Evolutionary conservation across 1,140 invertebrate species (phyloP), one percentile per base, ranked within the genome.

Genomic region (Cydia fagiglandana): DNA sequence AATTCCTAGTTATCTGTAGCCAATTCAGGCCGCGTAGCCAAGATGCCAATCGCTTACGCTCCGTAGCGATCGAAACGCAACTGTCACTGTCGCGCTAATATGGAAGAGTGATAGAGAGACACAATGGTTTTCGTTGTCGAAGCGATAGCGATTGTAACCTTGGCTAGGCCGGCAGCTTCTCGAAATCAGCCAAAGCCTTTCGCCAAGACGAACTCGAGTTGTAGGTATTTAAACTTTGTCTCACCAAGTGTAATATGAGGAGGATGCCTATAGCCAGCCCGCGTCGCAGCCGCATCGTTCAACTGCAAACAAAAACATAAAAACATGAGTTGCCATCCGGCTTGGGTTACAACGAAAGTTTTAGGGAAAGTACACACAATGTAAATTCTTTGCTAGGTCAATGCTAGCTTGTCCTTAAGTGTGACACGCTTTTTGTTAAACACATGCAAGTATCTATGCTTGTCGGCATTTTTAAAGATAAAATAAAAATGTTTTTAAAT

Each of bases 171-270:
- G n/a, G n/a, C 9, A 47, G 45, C 10, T 47, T 47, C 13, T 15
- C 12, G 4, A 47, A 47, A 47, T 15, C 13, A 15, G 45, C 45
- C 45, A 47, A 47, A 47, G 45, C 4, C 45, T 47, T 47, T 47
- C 12, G 45, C 45, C 12, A 13, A 47, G 10, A 47, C 45, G 13
- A 47, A 47, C 45, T 13, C n/a, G 6, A 53, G 50, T 53, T 53
- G 15, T n/a, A 24, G 24, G 24, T 24, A 17, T 53, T 53, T 6
- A 61, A 61, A 61, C 20, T 61, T 64, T 73, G 20, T 75, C 86
- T 90, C 76, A 91, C 90, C 90, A 88, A 86, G 77, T 92, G 87
- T 83, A 92, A 84, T 77, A 92, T 83, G 78, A 92, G 86, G 70
- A 92, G 84, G 53, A 90, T 78, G 73, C 84, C 84, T 82, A 92